Evolutionary conservation across 2,113 vertebrate species (phyloP), one percentile per base, ranked within the genome.

Genomic region (Xenopus borealis): DNA sequence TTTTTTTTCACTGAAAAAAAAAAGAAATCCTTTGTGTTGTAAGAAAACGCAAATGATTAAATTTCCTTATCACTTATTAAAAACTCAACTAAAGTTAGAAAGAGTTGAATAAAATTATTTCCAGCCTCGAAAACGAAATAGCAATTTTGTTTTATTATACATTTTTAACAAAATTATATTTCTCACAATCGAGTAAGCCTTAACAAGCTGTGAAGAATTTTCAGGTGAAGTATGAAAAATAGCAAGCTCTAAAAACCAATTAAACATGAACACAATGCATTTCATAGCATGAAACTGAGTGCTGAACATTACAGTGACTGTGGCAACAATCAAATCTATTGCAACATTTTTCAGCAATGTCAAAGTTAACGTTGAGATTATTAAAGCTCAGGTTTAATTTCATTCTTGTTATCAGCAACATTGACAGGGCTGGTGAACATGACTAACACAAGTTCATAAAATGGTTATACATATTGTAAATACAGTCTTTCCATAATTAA

Each of bases 191-290:
- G 50, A 62, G 20, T 50, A 62, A 27, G 46, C 46, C 10, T 14
- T 9, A 71, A 47, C 19, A 67, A 18, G 4, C 64, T 66, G 30
- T 61, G 44, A 62, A 62, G 62, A 62, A 16, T 20, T 20, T 62
- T 62, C 19, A 62, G 40, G 58, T 62, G 10, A 50, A 18, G 13
- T 19, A 27, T 47, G 12, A 14, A 71, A 61, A 71, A 71, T 33
- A 62, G 50, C 27, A 30, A 50, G 10, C 30, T 70, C 45, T 27
- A 62, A 45, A 71, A 71, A 27, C 7, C 58, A 50, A 71, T 71
- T 61, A 71, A 61, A 59, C 44, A 71, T 33, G 18, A 50, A 55
- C 47, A 27, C 17, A 59, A 57, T 18, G 59, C 45, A 27, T 30
- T 13, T 23, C 27, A 50, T 47, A n/a, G 3, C 14, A 50, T 59